Conservation (phyloP, 2,113 vertebrate genomes). For the Hypanus sabinus region DNA sequence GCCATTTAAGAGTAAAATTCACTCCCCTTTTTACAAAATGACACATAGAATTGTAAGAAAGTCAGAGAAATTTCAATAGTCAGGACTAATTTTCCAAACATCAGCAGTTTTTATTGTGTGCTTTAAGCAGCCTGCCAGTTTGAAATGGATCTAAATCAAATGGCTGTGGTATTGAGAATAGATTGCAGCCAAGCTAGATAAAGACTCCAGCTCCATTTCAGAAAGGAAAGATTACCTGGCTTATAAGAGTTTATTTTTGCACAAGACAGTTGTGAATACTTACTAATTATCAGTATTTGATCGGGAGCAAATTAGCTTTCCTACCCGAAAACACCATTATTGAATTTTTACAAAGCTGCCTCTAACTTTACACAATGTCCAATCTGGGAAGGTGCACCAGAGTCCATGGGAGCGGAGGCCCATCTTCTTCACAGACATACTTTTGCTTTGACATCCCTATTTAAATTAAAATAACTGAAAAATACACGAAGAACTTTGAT, state of each 20-base stretch:
- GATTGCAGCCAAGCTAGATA: neutral
- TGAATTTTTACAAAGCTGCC: neutral
- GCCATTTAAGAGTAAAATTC: neutral
- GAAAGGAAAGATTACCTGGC: neutral
- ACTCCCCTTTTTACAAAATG: neutral
- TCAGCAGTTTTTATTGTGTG: neutral
- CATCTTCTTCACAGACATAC: neutral
- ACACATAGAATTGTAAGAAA: neutral
- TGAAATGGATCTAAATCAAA: neutral
- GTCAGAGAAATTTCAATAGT: neutral
- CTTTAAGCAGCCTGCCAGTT: neutral
- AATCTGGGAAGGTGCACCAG: neutral
- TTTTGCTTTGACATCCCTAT: neutral
- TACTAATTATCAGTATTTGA: neutral
- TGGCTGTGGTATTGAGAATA: neutral
- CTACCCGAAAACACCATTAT: neutral
- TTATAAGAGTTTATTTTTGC: neutral
- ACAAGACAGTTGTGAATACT: neutral
- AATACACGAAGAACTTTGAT: neutral
- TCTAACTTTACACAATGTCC: neutral
- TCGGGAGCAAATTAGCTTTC: neutral
- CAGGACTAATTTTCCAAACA: neutral
- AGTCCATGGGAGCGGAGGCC: neutral
- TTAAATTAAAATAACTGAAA: neutral
- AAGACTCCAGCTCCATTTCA: neutral